These are phyloP conservation scores for Rhaphigaster nebulosa DNA, from an alignment of 2,888 invertebrate genomes.

Conservation along the genomic window DNA sequence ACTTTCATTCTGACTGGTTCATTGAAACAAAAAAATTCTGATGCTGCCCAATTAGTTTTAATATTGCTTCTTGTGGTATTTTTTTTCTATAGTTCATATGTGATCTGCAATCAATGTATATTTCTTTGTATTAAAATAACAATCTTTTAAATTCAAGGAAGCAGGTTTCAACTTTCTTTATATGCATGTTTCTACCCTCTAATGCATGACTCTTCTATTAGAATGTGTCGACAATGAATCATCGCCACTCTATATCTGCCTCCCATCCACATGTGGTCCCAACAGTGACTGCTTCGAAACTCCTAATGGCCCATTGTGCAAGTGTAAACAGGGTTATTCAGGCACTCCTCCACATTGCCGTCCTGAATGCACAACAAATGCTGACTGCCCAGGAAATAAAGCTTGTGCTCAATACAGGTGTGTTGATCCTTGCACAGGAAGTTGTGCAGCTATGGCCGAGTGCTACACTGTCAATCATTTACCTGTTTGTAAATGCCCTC, in stretches of 20 bases:
- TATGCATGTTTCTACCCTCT: conserved; percentile 59
- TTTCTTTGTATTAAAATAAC: conserved; percentile 16
- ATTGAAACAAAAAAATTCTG: neutral
- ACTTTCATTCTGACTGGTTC: neutral
- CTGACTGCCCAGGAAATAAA: conserved; percentile 82
- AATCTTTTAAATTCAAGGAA: neutral
- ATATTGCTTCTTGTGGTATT: neutral
- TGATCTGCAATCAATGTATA: conserved; percentile 34
- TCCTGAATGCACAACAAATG: conserved; percentile 72
- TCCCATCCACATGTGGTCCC: conserved; percentile 81
- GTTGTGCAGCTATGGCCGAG: conserved; percentile 80
- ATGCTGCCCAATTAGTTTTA: neutral
- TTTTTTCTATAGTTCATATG: neutral
- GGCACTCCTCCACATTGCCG: conserved; percentile 68
- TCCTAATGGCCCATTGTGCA: conserved; percentile 66
- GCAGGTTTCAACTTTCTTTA: conserved; percentile 3
- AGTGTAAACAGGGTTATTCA: conserved; percentile 68
- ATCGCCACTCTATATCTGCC: conserved; percentile 72
- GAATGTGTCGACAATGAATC: conserved; percentile 67
- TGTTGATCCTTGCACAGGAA: conserved; percentile 82
- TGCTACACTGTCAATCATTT: conserved; percentile 76
- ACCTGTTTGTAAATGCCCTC: conserved; percentile 74
- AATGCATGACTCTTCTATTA: conserved; percentile 57
- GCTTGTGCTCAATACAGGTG: conserved; percentile 84
- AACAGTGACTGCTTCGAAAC: conserved; percentile 73